These are phyloP conservation scores for Cryptosula pallasiana DNA, from an alignment of 2,888 invertebrate species.

Conservation along the genomic window DNA sequence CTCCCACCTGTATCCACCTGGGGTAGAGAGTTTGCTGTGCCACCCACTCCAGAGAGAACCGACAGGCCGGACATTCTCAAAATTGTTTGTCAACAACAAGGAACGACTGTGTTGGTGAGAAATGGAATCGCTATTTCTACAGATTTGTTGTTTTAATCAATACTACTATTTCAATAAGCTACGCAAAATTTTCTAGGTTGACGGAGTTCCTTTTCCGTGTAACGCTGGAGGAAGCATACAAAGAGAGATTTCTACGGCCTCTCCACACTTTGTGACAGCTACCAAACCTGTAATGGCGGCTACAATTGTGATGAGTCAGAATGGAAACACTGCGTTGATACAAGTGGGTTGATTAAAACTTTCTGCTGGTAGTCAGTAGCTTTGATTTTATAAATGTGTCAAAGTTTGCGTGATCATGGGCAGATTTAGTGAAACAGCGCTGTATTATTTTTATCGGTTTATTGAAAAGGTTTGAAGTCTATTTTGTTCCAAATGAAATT, in stretches of 20 bases:
- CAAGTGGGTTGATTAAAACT: not conserved
- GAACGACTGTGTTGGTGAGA: not conserved
- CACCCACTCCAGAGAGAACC: not conserved
- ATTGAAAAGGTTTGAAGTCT: too few relatives aligned
- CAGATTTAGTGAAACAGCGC: too few relatives aligned
- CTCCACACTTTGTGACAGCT: not conserved
- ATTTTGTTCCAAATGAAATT: too few relatives aligned
- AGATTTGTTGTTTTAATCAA: too few relatives aligned
- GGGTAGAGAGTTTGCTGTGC: conserved; percentile 18
- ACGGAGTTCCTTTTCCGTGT: not conserved
- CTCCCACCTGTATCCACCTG: conserved; percentile 16
- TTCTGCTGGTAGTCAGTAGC: not conserved
- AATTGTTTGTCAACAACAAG: conserved; percentile 12
- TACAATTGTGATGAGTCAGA: conserved; percentile 14
- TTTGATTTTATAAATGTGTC: not conserved
- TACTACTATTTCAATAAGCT: too few relatives aligned
- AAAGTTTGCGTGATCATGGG: too few relatives aligned
- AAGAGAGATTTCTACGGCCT: not conserved
- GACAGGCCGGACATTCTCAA: conserved; percentile 13
- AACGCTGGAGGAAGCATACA: conserved; percentile 9
- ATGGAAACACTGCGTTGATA: not conserved
- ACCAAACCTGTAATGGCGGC: conserved; percentile 8
- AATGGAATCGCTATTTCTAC: too few relatives aligned
- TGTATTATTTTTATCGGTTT: too few relatives aligned
- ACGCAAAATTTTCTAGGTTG: not conserved